Conservation (phyloP, 2,888 invertebrate species). For the Dromius quadrimaculatus region DNA sequence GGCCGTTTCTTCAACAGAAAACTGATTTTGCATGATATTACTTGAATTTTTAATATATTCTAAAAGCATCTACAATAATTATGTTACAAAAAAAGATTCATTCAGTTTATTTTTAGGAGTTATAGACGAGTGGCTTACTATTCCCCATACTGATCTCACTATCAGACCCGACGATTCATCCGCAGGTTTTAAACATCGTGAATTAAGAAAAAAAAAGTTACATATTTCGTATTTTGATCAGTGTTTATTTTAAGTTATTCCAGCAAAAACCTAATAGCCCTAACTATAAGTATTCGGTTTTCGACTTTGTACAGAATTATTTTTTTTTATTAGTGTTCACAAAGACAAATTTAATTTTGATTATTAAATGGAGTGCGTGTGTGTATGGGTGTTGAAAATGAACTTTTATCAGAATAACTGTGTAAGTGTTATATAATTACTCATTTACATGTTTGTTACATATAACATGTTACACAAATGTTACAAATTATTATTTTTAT, state of each 20-base stretch:
- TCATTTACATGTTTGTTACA: not conserved
- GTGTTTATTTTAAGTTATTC: constrained; percentile 45
- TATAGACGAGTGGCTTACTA: constrained; percentile 78
- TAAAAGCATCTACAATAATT: not conserved
- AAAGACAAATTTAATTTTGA: too few species aligned
- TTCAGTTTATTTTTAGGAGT: constrained; percentile 73
- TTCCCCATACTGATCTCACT: constrained; percentile 76
- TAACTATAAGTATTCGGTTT: constrained; percentile 10
- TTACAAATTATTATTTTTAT: not conserved
- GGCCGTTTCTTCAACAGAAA: too few species aligned
- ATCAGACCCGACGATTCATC: constrained; percentile 34
- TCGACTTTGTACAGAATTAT: not conserved
- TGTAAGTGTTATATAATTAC: not conserved
- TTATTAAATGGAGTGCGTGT: not conserved
- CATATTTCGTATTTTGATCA: constrained; percentile 38
- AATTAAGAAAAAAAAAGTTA: constrained; percentile 8
- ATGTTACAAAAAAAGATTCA: constrained; percentile 3
- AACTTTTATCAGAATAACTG: not conserved
- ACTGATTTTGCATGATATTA: not conserved
- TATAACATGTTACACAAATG: not conserved
- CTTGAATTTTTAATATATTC: not conserved
- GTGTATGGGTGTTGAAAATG: constrained; percentile 8
- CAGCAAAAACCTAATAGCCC: not conserved
- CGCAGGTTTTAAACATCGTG: constrained; percentile 47
- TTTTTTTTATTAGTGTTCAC: too few species aligned